Evolutionary conservation across 2,888 invertebrate genomes (phyloP), one percentile per base, ranked within the genome.

Genomic region (Agrotis puta): DNA sequence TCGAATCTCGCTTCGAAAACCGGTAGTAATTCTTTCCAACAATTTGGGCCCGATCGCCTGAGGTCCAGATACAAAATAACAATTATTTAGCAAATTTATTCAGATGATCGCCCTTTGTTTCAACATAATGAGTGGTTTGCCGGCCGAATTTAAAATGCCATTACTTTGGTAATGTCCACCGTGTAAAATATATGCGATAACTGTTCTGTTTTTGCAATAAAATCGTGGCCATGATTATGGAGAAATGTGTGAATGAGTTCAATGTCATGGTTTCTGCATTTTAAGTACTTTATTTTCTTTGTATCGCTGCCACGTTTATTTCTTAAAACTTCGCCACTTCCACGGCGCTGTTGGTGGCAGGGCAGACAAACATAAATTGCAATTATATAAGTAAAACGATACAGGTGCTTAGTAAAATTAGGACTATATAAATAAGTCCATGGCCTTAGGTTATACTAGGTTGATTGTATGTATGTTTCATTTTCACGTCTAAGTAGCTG

Each of bases 41-140:
- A 76, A 75, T 79, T 84, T 74, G 64, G 85, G 79, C 67, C 68
- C 86, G 76, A 85, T 86, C 83, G 89, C 92, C 91, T 79, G 86
- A 88, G 92, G 89, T 83, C 67, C 85, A 76, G 83, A 88, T 87
- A 84, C 82, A 85, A 92, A 94, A 94, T 93, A 94, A 93, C 94
- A 93, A 94, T 94, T 94, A 95, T 95, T 94, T 94, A 87, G 88
- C 89, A 92, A 95, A 94, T 94, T 93, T 94, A 94, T 94, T 92
- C 94, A 85, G 89, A 89, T 92, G 90, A 91, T 93, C 92, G 90
- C 88, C 88, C 93, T 92, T 95, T 95, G 95, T 95, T 93, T 89
- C 86, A 74, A 72, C 73, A 86, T 93, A 94, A 94, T 94, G 90
- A 93, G 88, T 76, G 91, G 93, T 88, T 93, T 82, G 79, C 72